These are phyloP conservation scores for Schrankia costaestrigalis DNA, from an alignment of 2,888 invertebrate genomes.

Conservation along the genomic window DNA sequence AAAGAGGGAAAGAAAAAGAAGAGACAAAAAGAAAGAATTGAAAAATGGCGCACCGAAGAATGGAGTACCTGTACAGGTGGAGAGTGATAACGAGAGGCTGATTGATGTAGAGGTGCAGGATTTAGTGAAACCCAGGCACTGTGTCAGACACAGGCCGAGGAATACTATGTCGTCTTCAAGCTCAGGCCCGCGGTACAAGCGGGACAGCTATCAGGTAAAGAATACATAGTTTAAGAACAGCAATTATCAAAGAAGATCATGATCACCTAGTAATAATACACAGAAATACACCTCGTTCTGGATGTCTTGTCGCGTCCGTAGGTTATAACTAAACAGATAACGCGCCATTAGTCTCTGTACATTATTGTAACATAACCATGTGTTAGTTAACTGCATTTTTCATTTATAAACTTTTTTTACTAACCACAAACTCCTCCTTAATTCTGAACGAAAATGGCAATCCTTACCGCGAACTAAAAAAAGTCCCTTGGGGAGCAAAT, in stretches of 20 bases:
- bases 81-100: slow-evolving; percentile 72
- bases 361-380: no score
- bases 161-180: slow-evolving; percentile 69
- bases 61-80: slow-evolving; percentile 52
- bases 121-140: slow-evolving; percentile 55
- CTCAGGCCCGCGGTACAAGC: slow-evolving; percentile 76
- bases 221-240: slow-evolving; percentile 12
- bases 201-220: slow-evolving; percentile 77
- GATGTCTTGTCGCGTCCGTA: no score
- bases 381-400: no score
- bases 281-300: no score
- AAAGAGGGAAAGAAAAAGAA: slow-evolving; percentile 70
- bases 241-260: background rate
- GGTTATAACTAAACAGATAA: no score
- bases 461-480: no score
- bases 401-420: no score
- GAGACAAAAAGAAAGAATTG: slow-evolving; percentile 65
- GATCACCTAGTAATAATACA: no score
- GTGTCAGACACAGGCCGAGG: slow-evolving; percentile 60
- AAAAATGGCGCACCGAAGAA: slow-evolving; percentile 62
- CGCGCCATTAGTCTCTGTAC: no score
- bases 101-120: slow-evolving; percentile 62
- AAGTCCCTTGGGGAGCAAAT: no score
- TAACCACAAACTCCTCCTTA: no score
- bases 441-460: no score